Evolutionary conservation across 2,888 invertebrate species (phyloP).

Genomic region (Choreutis nemorana): DNA sequence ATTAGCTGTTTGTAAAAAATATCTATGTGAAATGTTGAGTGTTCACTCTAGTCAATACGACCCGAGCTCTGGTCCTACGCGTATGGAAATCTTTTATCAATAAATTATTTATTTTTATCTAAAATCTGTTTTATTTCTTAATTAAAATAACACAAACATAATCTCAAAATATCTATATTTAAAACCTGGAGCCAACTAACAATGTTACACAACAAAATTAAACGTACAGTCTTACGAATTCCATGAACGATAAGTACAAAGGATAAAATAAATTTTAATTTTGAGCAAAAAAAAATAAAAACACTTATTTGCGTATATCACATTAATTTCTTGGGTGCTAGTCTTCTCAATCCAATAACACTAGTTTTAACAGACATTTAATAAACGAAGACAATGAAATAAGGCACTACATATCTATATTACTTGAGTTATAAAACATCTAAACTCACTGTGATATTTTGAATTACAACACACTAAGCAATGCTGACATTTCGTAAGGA

Average conservation of each 20-base stretch:
- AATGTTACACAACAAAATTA: constrained; percentile 61
- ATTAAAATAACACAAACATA: constrained; percentile 19
- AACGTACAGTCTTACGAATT: constrained; percentile 66
- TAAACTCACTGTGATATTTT: too few species aligned
- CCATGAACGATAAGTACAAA: constrained; percentile 61
- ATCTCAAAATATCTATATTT: constrained; percentile 63
- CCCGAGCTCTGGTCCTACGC: constrained; percentile 55
- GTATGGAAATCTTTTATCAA: constrained; percentile 47
- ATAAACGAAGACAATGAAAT: constrained; percentile 19
- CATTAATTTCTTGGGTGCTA: too few species aligned
- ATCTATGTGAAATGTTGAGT: constrained; percentile 58
- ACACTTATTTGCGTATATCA: constrained; percentile 49
- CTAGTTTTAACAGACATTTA: too few species aligned
- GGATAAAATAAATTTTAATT: constrained; percentile 37
- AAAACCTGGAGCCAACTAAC: constrained; percentile 58
- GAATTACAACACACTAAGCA: too few species aligned
- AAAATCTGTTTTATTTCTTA: constrained; percentile 28
- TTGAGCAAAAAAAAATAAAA: constrained; percentile 50
- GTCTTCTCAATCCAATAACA: too few species aligned
- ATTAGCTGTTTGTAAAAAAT: constrained; percentile 61
- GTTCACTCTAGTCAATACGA: constrained; percentile 62
- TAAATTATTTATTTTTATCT: constrained; percentile 64
- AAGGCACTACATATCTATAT: constrained; percentile 37
- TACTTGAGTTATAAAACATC: not conserved
- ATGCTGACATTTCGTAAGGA: too few species aligned